Evolutionary conservation across 2,888 invertebrate genomes (phyloP).

Genomic region (Stenodema calcarata): DNA sequence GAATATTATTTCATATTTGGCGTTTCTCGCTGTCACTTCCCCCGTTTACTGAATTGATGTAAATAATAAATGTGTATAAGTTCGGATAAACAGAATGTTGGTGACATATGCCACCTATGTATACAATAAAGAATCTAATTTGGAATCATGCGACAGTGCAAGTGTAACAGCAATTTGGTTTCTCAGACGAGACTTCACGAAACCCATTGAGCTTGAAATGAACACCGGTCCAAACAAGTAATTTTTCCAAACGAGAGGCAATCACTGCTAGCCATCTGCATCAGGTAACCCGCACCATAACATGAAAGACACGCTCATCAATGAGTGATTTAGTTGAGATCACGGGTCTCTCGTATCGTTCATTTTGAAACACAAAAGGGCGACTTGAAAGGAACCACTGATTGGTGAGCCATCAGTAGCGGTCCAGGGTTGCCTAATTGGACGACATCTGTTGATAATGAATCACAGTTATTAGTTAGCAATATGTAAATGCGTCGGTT

Average conservation of each 20-base stretch:
- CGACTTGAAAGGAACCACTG: neutral
- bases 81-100: neutral
- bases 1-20: too few relatives aligned
- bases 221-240: neutral
- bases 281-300: neutral
- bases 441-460: slow-evolving; percentile 54
- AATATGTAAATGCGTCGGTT: slow-evolving; percentile 54
- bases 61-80: neutral
- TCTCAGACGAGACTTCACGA: neutral
- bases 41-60: neutral
- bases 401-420: slow-evolving; percentile 4
- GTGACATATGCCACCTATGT: neutral
- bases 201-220: neutral
- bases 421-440: slow-evolving; percentile 41
- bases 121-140: too few relatives aligned
- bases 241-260: neutral
- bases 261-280: neutral
- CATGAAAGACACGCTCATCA: slow-evolving; percentile 4
- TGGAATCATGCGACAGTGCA: neutral
- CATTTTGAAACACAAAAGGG: neutral
- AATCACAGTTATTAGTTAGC: slow-evolving; percentile 55
- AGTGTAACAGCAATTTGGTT: neutral
- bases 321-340: slow-evolving; percentile 38
- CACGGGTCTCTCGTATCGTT: neutral
- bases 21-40: too few relatives aligned